A percentile compares a stretch with the other conserved stretches of the same genome.
Evolutionary conservation across 2,888 invertebrate genomes (phyloP).

Genomic region (Acronicta aceris): DNA sequence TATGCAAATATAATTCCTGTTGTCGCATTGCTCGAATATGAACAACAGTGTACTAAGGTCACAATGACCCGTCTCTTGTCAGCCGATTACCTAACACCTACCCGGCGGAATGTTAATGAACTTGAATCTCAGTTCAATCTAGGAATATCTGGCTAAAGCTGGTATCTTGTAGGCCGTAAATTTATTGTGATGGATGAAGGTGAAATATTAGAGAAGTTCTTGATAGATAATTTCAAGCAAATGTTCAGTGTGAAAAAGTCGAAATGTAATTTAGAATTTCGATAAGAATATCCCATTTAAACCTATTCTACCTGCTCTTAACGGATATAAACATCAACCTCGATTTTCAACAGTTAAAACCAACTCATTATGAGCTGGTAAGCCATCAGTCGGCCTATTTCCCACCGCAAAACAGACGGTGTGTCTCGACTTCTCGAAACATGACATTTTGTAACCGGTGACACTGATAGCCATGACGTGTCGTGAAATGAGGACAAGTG

Average conservation of each 20-base stretch:
- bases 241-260: no score
- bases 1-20: no score
- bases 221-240: background rate
- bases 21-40: no score
- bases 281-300: no score
- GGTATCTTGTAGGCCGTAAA: background rate
- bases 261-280: no score
- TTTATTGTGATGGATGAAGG: background rate
- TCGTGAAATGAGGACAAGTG: conserved; percentile 72
- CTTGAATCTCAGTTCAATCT: conserved; percentile 8
- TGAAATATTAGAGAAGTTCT: background rate
- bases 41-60: background rate
- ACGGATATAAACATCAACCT: background rate
- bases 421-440: conserved; percentile 33
- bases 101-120: conserved; percentile 29
- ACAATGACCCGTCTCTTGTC: conserved; percentile 2
- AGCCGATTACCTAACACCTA: conserved; percentile 7
- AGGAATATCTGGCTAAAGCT: conserved; percentile 4
- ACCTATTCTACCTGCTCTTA: no score
- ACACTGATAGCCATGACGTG: conserved; percentile 39
- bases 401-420: conserved; percentile 15
- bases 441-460: conserved; percentile 36
- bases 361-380: background rate
- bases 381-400: conserved; percentile 14
- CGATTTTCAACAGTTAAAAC: conserved; percentile 1